phyloP scores from a whole-genome alignment of 2,797 vertebrate species.

The Epinephelus coioides region DNA sequence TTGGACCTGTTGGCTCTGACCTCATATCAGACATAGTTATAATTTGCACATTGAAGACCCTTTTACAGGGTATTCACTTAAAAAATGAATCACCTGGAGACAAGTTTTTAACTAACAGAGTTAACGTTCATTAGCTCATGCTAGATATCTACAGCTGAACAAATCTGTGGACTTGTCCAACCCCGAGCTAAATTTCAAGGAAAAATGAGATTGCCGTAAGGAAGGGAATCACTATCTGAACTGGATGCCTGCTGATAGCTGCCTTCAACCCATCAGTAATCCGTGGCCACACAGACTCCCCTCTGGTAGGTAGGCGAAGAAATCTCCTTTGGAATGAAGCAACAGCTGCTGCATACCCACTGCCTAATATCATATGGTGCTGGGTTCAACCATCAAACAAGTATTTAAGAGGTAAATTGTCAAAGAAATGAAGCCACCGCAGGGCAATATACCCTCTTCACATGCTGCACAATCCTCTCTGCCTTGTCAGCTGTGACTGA shows the following conservation, averaged over 20 bases:
- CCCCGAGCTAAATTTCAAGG: slow-evolving; percentile 24
- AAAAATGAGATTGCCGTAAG: slow-evolving; percentile 23
- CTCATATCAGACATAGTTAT: too few relatives aligned
- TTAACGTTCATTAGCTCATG: too few relatives aligned
- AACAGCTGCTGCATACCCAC: slow-evolving; percentile 29
- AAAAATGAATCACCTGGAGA: too few relatives aligned
- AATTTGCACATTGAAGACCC: too few relatives aligned
- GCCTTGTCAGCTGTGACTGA: slow-evolving; percentile 17
- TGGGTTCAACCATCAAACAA: slow-evolving; percentile 17
- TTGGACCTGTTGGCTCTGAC: too few relatives aligned
- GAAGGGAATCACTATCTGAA: slow-evolving; percentile 18
- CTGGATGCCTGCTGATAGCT: slow-evolving; percentile 20
- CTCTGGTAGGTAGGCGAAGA: slow-evolving; percentile 7
- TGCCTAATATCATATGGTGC: slow-evolving; percentile 29
- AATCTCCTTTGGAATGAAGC: slow-evolving; percentile 31
- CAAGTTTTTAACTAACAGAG: too few relatives aligned
- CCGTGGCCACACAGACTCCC: slow-evolving; percentile 33
- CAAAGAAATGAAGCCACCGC: slow-evolving; percentile 27
- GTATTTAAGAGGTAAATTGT: slow-evolving; percentile 42
- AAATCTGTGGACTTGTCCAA: background rate
- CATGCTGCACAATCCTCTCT: background rate
- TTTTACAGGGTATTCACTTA: too few relatives aligned
- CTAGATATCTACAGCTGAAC: too few relatives aligned
- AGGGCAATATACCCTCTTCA: slow-evolving; percentile 11
- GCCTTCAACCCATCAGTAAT: slow-evolving; percentile 44